Evolutionary conservation across 1,140 invertebrate species (phyloP), one percentile per base, ranked within the genome.

Genomic region (Laupala kohalensis): DNA sequence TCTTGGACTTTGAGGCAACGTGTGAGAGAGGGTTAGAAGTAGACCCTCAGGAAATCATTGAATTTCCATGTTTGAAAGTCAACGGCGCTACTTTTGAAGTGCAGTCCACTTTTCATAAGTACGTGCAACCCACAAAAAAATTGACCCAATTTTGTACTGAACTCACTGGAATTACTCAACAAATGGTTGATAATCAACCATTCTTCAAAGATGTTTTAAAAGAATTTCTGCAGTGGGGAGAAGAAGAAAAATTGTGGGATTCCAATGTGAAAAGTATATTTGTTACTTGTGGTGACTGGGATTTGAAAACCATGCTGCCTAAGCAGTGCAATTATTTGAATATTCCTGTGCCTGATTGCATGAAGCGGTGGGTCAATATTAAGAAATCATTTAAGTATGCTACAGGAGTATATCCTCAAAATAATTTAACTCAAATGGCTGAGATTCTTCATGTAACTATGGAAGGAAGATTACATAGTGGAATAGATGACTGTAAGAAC

Each of bases 1-100:
- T 88, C 6, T 73, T 88, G 6, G 87, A 88, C 76, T 88, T 88
- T 77, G 87, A 88, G 76, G 86, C 86, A 30, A 88, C 87, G 0
- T 88, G 86, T 77, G 78, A 84, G 6, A 74, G 27, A 77, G 26
- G 5, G 73, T 24, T 23, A 62, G 3, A 63, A 72, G 6, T 67
- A 79, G 19, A 30, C 73, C 67, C 67, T 68, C 67, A 68, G 82
- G 88, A 89, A 80, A 88, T 90, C 15, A 89, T 90, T 67, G 88
- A 89, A 78, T 86, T 89, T 76, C 88, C 88, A 3, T 87, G 87
- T 66, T 72, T 87, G 3, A 87, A 84, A 72, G 71, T 90, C 2
- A 86, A 86, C 74, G 80, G 82, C 0, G 76, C 76, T 64, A 84
- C 83, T 68, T 83, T 86, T 78, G 37, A 84, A 73, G 74, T 85